phyloP scores from a whole-genome alignment of 2,797 vertebrate species.

The Gymnoscopelus microlampas region DNA sequence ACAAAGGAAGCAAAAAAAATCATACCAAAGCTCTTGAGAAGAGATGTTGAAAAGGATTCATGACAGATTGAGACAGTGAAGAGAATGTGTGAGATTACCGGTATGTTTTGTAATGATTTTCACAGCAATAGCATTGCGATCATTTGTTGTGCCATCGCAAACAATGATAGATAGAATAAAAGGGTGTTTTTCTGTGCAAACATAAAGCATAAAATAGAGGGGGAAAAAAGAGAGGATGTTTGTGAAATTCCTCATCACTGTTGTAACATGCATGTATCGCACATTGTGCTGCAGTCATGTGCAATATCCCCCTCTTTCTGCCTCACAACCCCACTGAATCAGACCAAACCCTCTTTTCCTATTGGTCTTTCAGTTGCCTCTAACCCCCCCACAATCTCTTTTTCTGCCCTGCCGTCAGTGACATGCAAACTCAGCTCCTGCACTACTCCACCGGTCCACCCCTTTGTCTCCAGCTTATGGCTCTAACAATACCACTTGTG shows the following conservation, averaged over 20 bases:
- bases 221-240: no score
- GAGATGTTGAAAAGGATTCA: no score
- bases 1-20: no score
- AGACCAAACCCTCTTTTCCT: conserved; percentile 11
- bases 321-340: conserved; percentile 19
- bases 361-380: conserved; percentile 9
- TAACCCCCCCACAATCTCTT: not conserved
- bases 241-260: conserved; percentile 6
- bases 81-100: no score
- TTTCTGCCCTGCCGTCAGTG: conserved; percentile 10
- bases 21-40: no score
- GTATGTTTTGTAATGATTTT: no score
- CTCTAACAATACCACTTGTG: conserved; percentile 21
- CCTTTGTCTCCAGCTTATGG: conserved; percentile 58
- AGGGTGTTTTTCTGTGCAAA: no score
- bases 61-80: no score
- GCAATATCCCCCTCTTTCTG: conserved; percentile 21
- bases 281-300: conserved; percentile 14
- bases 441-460: conserved; percentile 14
- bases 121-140: no score
- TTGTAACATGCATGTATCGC: not conserved
- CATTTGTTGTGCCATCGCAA: no score
- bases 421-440: conserved; percentile 37
- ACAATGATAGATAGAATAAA: no score
- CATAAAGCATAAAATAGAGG: no score